A percentile compares a stretch with the other conserved stretches of the same genome.
Conservation (phyloP, 1,140 invertebrate genomes). For the Panagrolaimus sp. region DNA sequence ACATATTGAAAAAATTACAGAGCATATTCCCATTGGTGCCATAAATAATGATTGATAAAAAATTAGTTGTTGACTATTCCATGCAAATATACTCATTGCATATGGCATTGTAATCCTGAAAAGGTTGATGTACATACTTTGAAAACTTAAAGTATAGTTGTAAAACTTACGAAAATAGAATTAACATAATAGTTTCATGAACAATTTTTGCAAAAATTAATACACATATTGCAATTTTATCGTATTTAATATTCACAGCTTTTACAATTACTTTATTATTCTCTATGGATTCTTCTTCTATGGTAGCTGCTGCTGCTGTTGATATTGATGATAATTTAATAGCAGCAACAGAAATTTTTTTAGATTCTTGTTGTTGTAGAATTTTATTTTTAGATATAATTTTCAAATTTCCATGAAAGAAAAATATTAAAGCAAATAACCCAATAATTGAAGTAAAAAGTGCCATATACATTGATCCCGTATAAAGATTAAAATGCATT, state of each 20-base stretch:
- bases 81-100: slow-evolving; percentile 22
- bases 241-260: slow-evolving; percentile 12
- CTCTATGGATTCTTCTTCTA: neutral
- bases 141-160: too few species aligned
- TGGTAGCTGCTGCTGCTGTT: too few species aligned
- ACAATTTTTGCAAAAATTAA: slow-evolving; percentile 22
- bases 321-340: too few species aligned
- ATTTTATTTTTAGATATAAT: too few species aligned
- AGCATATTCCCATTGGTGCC: slow-evolving; percentile 1
- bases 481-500: slow-evolving; percentile 27
- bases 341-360: too few species aligned
- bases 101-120: slow-evolving; percentile 15
- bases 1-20: neutral
- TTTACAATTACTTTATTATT: too few species aligned
- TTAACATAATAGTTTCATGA: slow-evolving; percentile 11
- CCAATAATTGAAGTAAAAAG: slow-evolving; percentile 13
- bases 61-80: slow-evolving; percentile 16
- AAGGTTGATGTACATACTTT: too few species aligned
- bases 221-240: slow-evolving; percentile 21
- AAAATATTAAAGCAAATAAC: slow-evolving; percentile 16
- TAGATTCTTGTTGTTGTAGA: too few species aligned
- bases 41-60: slow-evolving; percentile 18
- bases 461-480: slow-evolving; percentile 21
- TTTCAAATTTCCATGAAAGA: slow-evolving; percentile 20
- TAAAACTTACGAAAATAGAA: too few species aligned